Percentiles rank a stretch among this genome's conserved stretches.
Conservation (phyloP, 2,113 vertebrate species). For the Xiphorhynchus elegans region DNA sequence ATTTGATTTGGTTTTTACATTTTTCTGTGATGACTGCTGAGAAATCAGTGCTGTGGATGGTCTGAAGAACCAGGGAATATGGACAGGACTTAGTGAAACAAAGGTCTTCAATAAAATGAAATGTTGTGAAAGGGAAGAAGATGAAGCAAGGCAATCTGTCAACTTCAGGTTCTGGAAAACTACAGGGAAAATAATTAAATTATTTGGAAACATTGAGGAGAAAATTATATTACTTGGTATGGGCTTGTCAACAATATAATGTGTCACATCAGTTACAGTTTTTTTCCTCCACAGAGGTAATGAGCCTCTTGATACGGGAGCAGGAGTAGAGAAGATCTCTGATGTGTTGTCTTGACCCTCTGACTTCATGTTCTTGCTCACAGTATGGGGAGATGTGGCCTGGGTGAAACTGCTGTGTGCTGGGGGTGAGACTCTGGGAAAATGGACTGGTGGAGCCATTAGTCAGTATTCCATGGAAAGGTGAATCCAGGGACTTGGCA, state of each 20-base stretch:
- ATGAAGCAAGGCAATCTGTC: not conserved
- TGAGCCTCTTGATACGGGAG: not conserved
- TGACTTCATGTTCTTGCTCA: not conserved
- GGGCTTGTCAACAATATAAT: conserved; percentile 51
- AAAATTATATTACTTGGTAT: conserved; percentile 52
- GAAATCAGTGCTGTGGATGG: not conserved
- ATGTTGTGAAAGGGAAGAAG: not conserved
- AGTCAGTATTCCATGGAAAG: not conserved
- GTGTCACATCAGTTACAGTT: conserved; percentile 35
- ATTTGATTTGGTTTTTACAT: not conserved
- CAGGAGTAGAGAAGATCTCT: not conserved
- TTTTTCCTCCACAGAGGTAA: not conserved
- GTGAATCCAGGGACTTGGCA: not conserved
- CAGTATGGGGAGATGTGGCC: accelerated
- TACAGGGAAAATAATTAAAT: conserved; percentile 52
- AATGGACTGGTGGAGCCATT: not conserved
- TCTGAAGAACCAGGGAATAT: not conserved
- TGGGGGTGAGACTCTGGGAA: not conserved
- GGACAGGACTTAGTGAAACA: not conserved
- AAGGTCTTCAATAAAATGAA: not conserved
- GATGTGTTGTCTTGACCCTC: not conserved
- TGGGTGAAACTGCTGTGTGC: not conserved
- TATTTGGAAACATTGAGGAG: conserved; percentile 42
- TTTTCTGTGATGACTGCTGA: not conserved
- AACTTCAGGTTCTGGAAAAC: conserved; percentile 44